A percentile compares a stretch with the other conserved stretches of the same genome.
These are phyloP conservation scores for Dasyornis broadbenti DNA, from an alignment of 2,113 vertebrate genomes.

Conservation along the genomic window DNA sequence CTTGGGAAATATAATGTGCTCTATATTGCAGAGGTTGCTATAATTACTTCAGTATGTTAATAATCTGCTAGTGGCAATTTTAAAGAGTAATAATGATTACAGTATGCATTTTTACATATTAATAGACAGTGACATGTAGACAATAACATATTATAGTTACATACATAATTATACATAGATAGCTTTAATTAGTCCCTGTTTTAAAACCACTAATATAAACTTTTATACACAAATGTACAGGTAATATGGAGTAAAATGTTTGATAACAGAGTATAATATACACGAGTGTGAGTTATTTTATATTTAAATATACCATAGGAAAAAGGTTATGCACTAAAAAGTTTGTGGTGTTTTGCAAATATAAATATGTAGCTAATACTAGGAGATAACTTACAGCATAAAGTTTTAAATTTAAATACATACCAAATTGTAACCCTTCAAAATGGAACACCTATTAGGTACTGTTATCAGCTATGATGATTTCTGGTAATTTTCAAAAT, in stretches of 20 bases:
- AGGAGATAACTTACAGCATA: conserved; percentile 40
- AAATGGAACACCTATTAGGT: not conserved
- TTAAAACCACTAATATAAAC: conserved; percentile 74
- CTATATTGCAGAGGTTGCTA: not conserved
- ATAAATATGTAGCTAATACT: conserved; percentile 59
- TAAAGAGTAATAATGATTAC: conserved; percentile 13
- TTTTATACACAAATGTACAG: conserved; percentile 87
- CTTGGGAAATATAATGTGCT: not conserved
- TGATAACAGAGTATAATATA: conserved; percentile 63
- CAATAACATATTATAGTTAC: conserved; percentile 79
- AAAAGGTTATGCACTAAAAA: not conserved
- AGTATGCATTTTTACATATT: conserved; percentile 38
- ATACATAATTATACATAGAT: conserved; percentile 76
- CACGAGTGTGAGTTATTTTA: conserved; percentile 35
- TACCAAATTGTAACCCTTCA: not conserved
- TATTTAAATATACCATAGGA: not conserved
- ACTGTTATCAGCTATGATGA: not conserved
- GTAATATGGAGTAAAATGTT: conserved; percentile 63
- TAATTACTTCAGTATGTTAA: not conserved
- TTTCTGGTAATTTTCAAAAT: not conserved
- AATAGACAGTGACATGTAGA: conserved; percentile 59
- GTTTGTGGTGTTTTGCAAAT: conserved; percentile 15
- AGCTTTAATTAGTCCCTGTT: conserved; percentile 73
- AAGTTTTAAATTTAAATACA: conserved; percentile 33
- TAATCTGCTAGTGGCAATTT: not conserved